Conservation (phyloP, 1,140 invertebrate genomes). For the Drosophila subpulchrella region DNA sequence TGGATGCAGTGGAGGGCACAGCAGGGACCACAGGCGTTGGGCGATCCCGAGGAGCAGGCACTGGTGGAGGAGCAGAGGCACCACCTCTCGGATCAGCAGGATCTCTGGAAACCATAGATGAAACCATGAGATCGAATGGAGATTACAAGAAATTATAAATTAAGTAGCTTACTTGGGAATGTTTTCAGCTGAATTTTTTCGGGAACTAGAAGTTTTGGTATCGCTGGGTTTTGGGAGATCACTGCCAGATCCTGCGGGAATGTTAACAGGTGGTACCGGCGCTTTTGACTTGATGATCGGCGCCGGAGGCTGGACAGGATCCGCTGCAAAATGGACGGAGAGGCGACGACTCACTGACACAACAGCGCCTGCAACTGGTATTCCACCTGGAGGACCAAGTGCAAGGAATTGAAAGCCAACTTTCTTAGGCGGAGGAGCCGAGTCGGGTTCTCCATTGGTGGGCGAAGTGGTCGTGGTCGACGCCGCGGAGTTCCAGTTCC, state of each 20-base stretch:
- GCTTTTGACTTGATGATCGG: not conserved
- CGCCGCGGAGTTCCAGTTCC: not conserved
- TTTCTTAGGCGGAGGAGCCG: no score
- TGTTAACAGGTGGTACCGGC: not conserved
- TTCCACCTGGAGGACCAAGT: not conserved
- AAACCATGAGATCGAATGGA: no score
- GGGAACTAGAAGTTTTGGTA: not conserved
- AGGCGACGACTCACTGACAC: conserved; percentile 1
- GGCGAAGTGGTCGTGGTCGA: not conserved
- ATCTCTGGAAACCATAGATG: not conserved
- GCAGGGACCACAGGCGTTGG: not conserved
- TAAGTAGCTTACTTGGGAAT: not conserved
- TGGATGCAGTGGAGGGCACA: not conserved
- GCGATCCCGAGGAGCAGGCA: not conserved
- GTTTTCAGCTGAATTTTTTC: not conserved
- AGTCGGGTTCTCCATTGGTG: not conserved
- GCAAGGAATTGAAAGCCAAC: conserved; percentile 8
- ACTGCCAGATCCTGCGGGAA: not conserved
- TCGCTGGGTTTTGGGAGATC: not conserved
- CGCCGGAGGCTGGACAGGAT: no score
- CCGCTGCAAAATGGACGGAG: not conserved
- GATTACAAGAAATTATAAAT: not conserved
- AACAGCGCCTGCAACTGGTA: not conserved
- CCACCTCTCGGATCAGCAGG: not conserved
- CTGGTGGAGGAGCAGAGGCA: not conserved